A percentile compares a stretch with the other conserved stretches of the same genome.
These are phyloP conservation scores for Sminthurides aquaticus DNA, from an alignment of 2,888 invertebrate genomes.

Conservation along the genomic window DNA sequence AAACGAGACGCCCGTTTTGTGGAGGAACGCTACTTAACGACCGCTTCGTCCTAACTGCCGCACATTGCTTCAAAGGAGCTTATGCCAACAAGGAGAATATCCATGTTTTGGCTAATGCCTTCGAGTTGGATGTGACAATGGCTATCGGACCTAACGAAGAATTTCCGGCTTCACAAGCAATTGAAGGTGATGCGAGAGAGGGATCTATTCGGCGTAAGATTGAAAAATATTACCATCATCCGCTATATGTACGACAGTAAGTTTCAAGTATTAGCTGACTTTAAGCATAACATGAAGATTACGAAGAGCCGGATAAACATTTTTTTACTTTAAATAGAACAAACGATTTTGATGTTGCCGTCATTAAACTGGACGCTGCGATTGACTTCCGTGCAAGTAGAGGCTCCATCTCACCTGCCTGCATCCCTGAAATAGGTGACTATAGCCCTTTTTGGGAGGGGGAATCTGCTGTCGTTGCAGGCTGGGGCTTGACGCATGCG, in stretches of 20 bases:
- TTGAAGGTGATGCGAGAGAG: slow-evolving; percentile 22
- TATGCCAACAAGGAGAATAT: slow-evolving; percentile 33
- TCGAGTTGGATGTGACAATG: slow-evolving; percentile 30
- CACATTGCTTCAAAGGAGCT: slow-evolving; percentile 35
- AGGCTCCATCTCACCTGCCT: slow-evolving; percentile 23
- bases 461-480: slow-evolving; percentile 25
- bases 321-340: too few relatives aligned
- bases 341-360: slow-evolving; percentile 37
- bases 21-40: slow-evolving; percentile 31
- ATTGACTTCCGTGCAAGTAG: slow-evolving; percentile 24
- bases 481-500: slow-evolving; percentile 32
- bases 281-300: too few relatives aligned
- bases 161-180: slow-evolving; percentile 6
- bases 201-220: slow-evolving; percentile 23
- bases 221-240: slow-evolving; percentile 37
- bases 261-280: neutral
- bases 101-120: slow-evolving; percentile 31
- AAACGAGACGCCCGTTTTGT: slow-evolving; percentile 38
- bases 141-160: slow-evolving; percentile 17
- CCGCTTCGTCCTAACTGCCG: slow-evolving; percentile 25
- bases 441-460: slow-evolving; percentile 26
- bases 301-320: too few relatives aligned
- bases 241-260: slow-evolving; percentile 35
- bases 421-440: slow-evolving; percentile 30
- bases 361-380: slow-evolving; percentile 24